phyloP scores from a whole-genome alignment of 2,797 vertebrate genomes.

The Malurus leucopterus region DNA sequence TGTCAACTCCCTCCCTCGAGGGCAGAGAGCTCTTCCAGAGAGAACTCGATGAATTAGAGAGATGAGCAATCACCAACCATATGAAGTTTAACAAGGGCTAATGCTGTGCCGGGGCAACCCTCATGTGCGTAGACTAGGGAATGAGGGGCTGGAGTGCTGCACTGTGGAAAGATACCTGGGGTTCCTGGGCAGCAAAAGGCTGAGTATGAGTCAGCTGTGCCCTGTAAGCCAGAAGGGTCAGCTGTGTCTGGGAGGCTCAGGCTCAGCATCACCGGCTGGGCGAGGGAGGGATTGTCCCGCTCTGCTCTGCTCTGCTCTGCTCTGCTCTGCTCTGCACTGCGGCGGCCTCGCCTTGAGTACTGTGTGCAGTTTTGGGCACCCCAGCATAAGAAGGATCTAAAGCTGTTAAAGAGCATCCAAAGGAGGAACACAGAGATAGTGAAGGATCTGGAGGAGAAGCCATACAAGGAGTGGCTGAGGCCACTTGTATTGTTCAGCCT shows the following conservation, averaged over 20 bases:
- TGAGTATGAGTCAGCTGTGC: neutral
- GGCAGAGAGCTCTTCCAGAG: neutral
- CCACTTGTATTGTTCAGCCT: neutral
- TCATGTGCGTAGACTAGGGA: neutral
- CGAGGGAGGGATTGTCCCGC: neutral
- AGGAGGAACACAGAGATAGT: neutral
- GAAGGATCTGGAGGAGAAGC: neutral
- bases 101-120: neutral
- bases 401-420: neutral
- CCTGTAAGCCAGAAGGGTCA: neutral
- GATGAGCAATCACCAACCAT: neutral
- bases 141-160: neutral
- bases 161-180: neutral
- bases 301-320: neutral
- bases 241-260: fast-evolving
- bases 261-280: neutral
- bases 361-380: neutral
- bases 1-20: neutral
- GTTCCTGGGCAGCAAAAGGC: neutral
- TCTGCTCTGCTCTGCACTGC: neutral
- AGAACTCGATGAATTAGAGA: fast-evolving
- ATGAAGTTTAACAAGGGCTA: neutral
- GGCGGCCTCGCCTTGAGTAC: neutral
- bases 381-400: neutral
- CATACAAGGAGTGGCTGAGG: neutral